A percentile compares a stretch with the other conserved stretches of the same genome.
phyloP scores from a whole-genome alignment of 2,888 invertebrate species.

The Panorpa germanica region DNA sequence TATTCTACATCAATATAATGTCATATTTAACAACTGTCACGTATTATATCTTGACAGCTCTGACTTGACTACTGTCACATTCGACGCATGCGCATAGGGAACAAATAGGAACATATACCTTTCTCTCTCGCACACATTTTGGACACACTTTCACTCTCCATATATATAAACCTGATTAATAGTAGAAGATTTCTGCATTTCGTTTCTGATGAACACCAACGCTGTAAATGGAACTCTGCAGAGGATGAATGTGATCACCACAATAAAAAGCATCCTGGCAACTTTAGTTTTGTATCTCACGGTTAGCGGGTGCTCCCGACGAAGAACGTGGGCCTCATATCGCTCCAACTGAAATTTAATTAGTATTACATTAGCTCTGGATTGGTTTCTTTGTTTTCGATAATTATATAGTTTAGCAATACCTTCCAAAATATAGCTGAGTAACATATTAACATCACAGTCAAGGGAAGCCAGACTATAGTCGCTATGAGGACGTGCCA shows the following conservation, averaged over 20 bases:
- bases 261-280: constrained; percentile 47
- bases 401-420: constrained; percentile 8
- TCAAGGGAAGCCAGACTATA: constrained; percentile 59
- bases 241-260: constrained; percentile 42
- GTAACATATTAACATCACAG: constrained; percentile 54
- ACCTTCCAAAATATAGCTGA: constrained; percentile 51
- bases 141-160: too few species aligned
- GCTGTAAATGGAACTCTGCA: constrained; percentile 59
- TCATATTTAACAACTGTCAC: too few species aligned
- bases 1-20: too few species aligned
- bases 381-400: too few species aligned
- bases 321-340: constrained; percentile 39
- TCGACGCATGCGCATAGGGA: too few species aligned
- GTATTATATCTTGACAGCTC: too few species aligned
- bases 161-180: constrained; percentile 27
- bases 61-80: too few species aligned
- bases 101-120: too few species aligned
- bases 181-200: constrained; percentile 22
- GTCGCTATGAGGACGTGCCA: constrained; percentile 61
- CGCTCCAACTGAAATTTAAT: constrained; percentile 44
- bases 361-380: too few species aligned
- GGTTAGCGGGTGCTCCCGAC: constrained; percentile 38
- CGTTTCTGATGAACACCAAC: constrained; percentile 42
- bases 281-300: constrained; percentile 47
- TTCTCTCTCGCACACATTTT: too few species aligned